A percentile compares a stretch with the other conserved stretches of the same genome.
These are phyloP conservation scores for Thyatira batis DNA, from an alignment of 2,888 invertebrate genomes.

Conservation along the genomic window DNA sequence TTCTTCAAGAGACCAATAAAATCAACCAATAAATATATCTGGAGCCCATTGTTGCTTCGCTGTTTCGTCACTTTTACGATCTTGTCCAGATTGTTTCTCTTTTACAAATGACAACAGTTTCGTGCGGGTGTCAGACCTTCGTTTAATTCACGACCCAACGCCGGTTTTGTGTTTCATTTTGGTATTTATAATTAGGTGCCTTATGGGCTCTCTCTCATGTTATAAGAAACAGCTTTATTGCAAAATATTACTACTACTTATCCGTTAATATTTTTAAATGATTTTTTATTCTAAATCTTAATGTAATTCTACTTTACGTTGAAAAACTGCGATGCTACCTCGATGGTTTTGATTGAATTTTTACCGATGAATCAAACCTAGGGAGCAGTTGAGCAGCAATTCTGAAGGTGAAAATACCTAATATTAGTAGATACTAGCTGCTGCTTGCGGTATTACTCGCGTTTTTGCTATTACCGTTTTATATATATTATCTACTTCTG, in stretches of 20 bases:
- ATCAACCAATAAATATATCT: slow-evolving; percentile 57
- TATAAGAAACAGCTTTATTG: neutral
- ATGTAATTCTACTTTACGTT: no score
- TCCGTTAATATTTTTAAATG: no score
- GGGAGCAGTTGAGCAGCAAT: no score
- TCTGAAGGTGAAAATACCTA: no score
- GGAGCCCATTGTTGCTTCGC: slow-evolving; percentile 50
- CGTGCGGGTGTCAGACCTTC: slow-evolving; percentile 17
- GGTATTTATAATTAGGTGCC: slow-evolving; percentile 19
- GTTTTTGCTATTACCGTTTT: no score
- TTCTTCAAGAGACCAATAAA: slow-evolving; percentile 57
- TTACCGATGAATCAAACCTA: no score
- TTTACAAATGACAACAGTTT: slow-evolving; percentile 16
- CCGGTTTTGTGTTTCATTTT: slow-evolving; percentile 22
- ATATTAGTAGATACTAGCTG: no score
- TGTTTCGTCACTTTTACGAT: slow-evolving; percentile 59
- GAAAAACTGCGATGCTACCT: no score
- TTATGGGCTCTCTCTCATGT: slow-evolving; percentile 5
- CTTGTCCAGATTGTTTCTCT: slow-evolving; percentile 29
- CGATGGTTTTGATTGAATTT: no score
- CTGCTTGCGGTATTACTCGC: no score
- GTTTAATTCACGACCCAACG: slow-evolving; percentile 10
- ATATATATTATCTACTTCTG: no score
- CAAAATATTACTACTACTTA: neutral
- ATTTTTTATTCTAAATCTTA: no score